Percentiles rank a stretch among this genome's conserved stretches.
phyloP scores from a whole-genome alignment of 2,888 invertebrate genomes.

The Ischnura elegans region DNA sequence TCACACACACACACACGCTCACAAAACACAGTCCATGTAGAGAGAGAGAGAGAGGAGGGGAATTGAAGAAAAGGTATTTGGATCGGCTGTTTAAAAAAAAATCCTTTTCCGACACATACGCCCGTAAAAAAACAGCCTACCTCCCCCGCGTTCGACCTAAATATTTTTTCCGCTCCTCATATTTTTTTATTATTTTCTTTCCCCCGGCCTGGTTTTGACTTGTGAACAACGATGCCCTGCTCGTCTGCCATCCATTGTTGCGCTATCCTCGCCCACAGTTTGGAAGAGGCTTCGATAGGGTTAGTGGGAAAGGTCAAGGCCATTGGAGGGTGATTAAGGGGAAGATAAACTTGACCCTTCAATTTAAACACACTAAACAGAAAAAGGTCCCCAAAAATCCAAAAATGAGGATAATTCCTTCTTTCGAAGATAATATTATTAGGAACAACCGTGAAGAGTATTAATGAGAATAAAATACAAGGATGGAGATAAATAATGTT shows the following conservation, averaged over 20 bases:
- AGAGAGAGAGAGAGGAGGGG: background rate
- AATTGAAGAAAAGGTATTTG: constrained; percentile 24
- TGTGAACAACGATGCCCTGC: background rate
- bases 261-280: background rate
- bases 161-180: background rate
- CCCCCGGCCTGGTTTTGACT: background rate
- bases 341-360: background rate
- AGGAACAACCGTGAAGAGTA: too few relatives aligned
- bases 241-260: background rate
- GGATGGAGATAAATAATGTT: too few relatives aligned
- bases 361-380: background rate
- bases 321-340: background rate
- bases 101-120: background rate
- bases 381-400: too few relatives aligned
- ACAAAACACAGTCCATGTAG: background rate
- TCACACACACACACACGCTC: too few relatives aligned
- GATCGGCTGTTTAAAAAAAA: background rate
- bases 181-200: background rate
- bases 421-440: too few relatives aligned
- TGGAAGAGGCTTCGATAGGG: background rate
- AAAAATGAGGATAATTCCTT: too few relatives aligned
- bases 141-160: background rate
- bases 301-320: background rate
- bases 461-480: too few relatives aligned
- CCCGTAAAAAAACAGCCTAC: too few relatives aligned